A percentile compares a stretch with the other conserved stretches of the same genome.
Evolutionary conservation across 2,797 vertebrate species (phyloP).

Genomic region (Xiphorhynchus erythropygius): DNA sequence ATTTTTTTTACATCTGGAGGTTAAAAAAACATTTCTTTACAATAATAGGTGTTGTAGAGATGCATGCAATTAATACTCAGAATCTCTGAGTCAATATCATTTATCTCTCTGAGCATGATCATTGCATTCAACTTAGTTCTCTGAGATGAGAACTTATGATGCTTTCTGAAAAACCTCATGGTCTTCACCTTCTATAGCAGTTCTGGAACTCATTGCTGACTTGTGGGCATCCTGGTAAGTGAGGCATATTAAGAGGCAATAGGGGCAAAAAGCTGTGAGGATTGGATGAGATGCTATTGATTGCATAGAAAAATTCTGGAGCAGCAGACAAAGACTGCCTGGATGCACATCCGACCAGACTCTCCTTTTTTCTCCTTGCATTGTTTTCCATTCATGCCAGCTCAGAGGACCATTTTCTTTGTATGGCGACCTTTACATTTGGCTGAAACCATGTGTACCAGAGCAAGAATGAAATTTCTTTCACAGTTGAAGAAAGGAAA

Average conservation of each 20-base stretch:
- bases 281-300: neutral
- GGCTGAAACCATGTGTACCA: neutral
- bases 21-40: neutral
- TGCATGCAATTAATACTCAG: neutral
- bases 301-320: neutral
- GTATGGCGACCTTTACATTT: neutral
- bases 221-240: neutral
- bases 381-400: neutral
- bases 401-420: neutral
- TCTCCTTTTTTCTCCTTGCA: neutral
- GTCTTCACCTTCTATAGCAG: neutral
- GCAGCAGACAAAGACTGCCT: too few relatives aligned
- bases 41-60: neutral
- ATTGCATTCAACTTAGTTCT: neutral
- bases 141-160: accelerated
- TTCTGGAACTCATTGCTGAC: neutral
- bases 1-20: neutral
- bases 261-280: neutral
- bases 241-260: neutral
- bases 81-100: neutral
- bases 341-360: neutral
- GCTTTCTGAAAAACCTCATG: neutral
- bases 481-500: neutral
- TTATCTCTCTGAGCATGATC: neutral
- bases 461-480: neutral